Conservation (phyloP, 2,888 invertebrate genomes). For the Tenthredo notha region DNA sequence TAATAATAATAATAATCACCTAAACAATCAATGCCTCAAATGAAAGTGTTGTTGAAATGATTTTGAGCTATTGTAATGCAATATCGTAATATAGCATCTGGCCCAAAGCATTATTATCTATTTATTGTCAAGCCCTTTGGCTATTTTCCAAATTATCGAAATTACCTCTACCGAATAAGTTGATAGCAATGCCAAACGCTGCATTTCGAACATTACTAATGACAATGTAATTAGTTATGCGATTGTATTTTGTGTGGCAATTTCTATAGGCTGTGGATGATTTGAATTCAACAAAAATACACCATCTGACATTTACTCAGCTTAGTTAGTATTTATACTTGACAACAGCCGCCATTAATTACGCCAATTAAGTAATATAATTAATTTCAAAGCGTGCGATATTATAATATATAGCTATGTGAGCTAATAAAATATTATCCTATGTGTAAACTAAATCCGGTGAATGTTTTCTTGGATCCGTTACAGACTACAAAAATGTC, state of each 20-base stretch:
- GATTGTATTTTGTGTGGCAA: background rate
- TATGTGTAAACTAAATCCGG: background rate
- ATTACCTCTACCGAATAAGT: background rate
- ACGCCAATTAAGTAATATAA: conserved; percentile 12
- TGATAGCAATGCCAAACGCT: background rate
- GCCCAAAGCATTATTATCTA: background rate
- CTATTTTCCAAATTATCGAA: conserved; percentile 32
- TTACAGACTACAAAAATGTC: background rate
- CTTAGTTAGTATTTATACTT: background rate
- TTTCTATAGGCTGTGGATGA: background rate
- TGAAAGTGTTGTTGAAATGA: conserved; percentile 21
- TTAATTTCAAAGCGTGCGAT: background rate
- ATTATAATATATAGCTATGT: background rate
- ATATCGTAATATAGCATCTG: background rate
- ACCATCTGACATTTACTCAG: background rate
- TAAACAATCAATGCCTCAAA: background rate
- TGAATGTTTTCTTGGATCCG: background rate
- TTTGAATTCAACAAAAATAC: conserved; percentile 1
- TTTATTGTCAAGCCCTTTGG: conserved; percentile 13
- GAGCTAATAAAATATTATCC: background rate
- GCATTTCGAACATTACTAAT: background rate
- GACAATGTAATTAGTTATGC: background rate
- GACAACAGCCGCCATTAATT: conserved; percentile 19
- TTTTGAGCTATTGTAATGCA: background rate
- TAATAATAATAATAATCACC: background rate